A percentile compares a stretch with the other conserved stretches of the same genome.
These are phyloP conservation scores for Euwallacea fornicatus DNA, from an alignment of 1,140 invertebrate species.

Conservation along the genomic window DNA sequence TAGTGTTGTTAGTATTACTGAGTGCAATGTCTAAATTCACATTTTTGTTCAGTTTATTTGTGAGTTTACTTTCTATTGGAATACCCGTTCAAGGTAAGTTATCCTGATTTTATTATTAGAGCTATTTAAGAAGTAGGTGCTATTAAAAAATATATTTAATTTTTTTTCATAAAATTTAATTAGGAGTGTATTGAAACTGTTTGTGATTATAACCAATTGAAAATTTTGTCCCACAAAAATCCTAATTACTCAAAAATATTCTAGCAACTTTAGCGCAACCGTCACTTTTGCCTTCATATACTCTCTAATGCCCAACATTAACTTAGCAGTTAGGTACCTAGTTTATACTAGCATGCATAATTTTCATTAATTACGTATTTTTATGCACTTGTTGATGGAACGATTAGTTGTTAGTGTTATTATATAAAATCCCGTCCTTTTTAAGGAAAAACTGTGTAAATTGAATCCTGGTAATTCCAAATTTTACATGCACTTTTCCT, in stretches of 20 bases:
- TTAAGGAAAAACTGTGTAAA: too few relatives aligned
- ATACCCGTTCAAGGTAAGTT: not conserved
- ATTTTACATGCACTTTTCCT: too few relatives aligned
- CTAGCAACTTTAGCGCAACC: too few relatives aligned
- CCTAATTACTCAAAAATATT: not conserved
- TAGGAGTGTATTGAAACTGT: not conserved
- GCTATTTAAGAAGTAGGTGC: not conserved
- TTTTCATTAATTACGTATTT: too few relatives aligned
- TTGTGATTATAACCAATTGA: not conserved
- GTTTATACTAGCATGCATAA: too few relatives aligned
- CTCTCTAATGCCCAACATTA: too few relatives aligned
- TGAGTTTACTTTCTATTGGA: not conserved
- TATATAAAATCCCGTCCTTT: too few relatives aligned
- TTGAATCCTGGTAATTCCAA: too few relatives aligned
- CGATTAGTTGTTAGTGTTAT: too few relatives aligned
- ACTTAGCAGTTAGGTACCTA: too few relatives aligned
- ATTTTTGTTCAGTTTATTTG: not conserved
- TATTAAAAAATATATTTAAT: not conserved
- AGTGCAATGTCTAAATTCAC: not conserved
- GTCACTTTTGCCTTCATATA: too few relatives aligned
- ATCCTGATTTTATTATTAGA: not conserved
- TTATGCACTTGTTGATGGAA: too few relatives aligned
- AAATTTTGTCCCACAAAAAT: not conserved
- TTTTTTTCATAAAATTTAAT: not conserved
- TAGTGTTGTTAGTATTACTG: not conserved